Percentiles rank a stretch among this genome's conserved stretches.
phyloP scores from a whole-genome alignment of 2,113 vertebrate genomes.

The Ceratotherium simum region DNA sequence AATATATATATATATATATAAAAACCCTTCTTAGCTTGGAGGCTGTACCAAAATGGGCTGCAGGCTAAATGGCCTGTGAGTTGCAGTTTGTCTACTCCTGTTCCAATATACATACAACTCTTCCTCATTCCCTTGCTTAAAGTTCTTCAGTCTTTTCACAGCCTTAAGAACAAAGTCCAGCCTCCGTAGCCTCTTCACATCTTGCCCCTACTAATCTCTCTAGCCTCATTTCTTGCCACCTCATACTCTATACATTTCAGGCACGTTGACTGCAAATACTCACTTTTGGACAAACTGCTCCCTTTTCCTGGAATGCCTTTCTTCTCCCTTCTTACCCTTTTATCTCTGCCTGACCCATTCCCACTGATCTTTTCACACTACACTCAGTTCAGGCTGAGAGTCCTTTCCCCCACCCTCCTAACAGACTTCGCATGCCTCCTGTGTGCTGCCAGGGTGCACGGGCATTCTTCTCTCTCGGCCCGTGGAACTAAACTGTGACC shows the following conservation, averaged over 20 bases:
- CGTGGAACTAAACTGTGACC: neutral
- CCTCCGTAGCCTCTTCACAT: neutral
- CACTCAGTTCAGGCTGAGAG: neutral
- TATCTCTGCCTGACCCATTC: neutral
- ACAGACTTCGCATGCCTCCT: neutral
- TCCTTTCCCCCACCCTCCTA: too few species aligned
- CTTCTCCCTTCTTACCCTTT: neutral
- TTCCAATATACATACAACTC: neutral
- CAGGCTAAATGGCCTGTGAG: neutral
- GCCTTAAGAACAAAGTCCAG: neutral
- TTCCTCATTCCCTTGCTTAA: constrained; percentile 18
- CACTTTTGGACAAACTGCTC: neutral
- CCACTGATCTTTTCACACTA: neutral
- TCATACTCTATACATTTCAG: neutral
- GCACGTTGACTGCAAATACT: neutral
- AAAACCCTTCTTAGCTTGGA: constrained; percentile 26
- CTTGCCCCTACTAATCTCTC: neutral
- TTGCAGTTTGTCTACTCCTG: neutral
- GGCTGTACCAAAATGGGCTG: neutral
- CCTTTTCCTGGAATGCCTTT: neutral
- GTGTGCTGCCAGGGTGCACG: neutral
- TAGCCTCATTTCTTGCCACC: neutral
- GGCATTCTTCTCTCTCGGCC: neutral
- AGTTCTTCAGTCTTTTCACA: neutral
- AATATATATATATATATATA: too few species aligned